These are phyloP conservation scores for Acanthurus tractus DNA, from an alignment of 2,797 vertebrate species.

Conservation along the genomic window DNA sequence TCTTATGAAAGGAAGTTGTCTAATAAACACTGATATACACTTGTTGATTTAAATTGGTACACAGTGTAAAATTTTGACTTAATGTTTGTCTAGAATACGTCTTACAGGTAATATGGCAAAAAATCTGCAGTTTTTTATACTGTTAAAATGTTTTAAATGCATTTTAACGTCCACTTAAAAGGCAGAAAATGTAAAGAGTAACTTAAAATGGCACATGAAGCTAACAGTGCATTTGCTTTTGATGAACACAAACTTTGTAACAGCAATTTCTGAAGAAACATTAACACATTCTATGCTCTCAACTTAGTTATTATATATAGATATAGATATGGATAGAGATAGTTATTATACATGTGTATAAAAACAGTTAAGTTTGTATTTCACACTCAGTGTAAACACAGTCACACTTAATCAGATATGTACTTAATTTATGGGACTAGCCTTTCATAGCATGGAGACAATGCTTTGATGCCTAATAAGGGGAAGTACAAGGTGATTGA, in stretches of 20 bases:
- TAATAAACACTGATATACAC: neutral
- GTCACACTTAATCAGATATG: constrained; percentile 8
- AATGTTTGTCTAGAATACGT: neutral
- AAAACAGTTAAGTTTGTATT: neutral
- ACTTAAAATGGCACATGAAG: neutral
- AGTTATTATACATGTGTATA: neutral
- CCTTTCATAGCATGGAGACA: constrained; percentile 23
- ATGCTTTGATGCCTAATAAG: constrained; percentile 33
- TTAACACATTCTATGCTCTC: neutral
- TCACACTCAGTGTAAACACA: neutral
- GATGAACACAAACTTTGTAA: constrained; percentile 22
- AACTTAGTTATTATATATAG: neutral
- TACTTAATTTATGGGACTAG: constrained; percentile 12
- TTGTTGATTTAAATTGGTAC: neutral
- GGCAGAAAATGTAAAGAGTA: neutral
- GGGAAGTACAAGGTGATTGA: constrained; percentile 51
- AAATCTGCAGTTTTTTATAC: neutral
- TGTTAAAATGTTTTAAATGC: neutral
- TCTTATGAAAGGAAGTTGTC: neutral
- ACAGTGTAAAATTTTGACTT: neutral
- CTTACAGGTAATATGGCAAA: neutral
- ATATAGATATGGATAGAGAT: too few relatives aligned
- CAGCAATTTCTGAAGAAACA: constrained; percentile 22
- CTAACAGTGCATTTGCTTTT: constrained; percentile 11
- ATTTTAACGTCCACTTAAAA: constrained; percentile 11